phyloP scores from a whole-genome alignment of 1,140 invertebrate genomes.

The Lasioglossum baleicum region DNA sequence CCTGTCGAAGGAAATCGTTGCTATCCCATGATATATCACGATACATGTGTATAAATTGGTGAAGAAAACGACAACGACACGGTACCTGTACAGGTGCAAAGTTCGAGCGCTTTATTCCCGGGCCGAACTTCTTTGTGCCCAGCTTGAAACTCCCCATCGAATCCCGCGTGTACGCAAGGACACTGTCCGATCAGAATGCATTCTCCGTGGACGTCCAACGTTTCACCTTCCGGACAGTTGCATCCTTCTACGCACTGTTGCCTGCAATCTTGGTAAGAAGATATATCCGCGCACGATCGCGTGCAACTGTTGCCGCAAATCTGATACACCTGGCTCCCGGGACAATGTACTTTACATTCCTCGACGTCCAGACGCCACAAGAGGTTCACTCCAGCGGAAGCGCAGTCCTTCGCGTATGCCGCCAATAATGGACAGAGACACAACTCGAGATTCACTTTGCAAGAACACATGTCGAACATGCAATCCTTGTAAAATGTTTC shows the following conservation, averaged over 20 bases:
- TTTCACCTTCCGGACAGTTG: conserved; percentile 89
- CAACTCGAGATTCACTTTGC: conserved; percentile 82
- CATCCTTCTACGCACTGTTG: conserved; percentile 92
- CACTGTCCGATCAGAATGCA: conserved; percentile 90
- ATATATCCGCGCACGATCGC: conserved; percentile 68
- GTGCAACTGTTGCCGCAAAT: conserved; percentile 83
- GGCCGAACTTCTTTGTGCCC: conserved; percentile 87
- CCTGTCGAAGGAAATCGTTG: conserved; percentile 30
- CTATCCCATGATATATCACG: background rate
- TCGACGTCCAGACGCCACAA: conserved; percentile 88
- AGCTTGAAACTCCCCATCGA: conserved; percentile 83
- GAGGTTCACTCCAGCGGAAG: conserved; percentile 84
- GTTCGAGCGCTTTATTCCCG: conserved; percentile 83
- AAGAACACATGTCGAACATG: conserved; percentile 92
- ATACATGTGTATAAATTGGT: too few relatives aligned
- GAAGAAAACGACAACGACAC: background rate
- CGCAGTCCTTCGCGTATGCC: conserved; percentile 90
- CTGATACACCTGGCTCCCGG: conserved; percentile 88
- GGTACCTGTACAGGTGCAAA: conserved; percentile 87
- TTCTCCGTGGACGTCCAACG: conserved; percentile 85
- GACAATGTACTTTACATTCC: conserved; percentile 89
- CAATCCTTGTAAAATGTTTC: conserved; percentile 89
- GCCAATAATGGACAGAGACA: conserved; percentile 91
- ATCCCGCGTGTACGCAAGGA: conserved; percentile 86
- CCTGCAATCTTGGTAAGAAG: conserved; percentile 77